A percentile compares a stretch with the other conserved stretches of the same genome.
These are phyloP conservation scores for Drosophila crucigera DNA, from an alignment of 2,888 invertebrate species.

Conservation along the genomic window DNA sequence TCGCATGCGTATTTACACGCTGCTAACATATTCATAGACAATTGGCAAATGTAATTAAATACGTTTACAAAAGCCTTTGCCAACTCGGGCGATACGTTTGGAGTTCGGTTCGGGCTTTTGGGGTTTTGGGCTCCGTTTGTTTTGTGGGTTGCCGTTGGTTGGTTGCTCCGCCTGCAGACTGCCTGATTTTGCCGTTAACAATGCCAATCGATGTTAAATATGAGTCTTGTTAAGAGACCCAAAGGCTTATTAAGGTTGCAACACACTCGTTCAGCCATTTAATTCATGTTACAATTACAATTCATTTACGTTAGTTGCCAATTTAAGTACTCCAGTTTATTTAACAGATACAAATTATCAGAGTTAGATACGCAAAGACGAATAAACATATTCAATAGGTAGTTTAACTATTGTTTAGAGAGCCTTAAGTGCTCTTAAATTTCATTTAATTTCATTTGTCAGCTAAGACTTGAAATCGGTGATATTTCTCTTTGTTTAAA, in stretches of 20 bases:
- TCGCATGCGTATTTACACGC: conserved; percentile 69
- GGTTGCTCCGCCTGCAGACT: conserved; percentile 10
- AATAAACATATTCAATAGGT: not conserved
- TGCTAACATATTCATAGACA: conserved; percentile 82
- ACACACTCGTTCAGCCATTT: conserved; percentile 20
- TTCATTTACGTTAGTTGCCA: not conserved
- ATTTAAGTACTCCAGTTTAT: not conserved
- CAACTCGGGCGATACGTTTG: conserved; percentile 35
- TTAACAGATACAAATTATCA: not conserved
- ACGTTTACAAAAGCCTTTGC: conserved; percentile 44
- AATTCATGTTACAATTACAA: not conserved
- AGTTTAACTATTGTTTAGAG: not conserved
- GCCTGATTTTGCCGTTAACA: conserved; percentile 24
- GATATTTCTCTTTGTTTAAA: not conserved
- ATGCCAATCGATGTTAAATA: conserved; percentile 56
- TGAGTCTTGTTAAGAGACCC: conserved; percentile 35
- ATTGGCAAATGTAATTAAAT: conserved; percentile 49
- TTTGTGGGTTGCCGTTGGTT: conserved; percentile 11
- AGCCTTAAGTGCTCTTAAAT: not conserved
- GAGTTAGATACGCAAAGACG: not conserved
- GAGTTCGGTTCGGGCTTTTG: conserved; percentile 12
- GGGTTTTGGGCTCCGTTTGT: conserved; percentile 10
- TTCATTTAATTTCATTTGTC: not conserved
- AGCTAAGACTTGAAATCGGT: conserved; percentile 19
- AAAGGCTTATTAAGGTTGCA: conserved; percentile 49